Conservation (phyloP, 1,140 invertebrate species). For the Ceratoteleas bidentatus region DNA sequence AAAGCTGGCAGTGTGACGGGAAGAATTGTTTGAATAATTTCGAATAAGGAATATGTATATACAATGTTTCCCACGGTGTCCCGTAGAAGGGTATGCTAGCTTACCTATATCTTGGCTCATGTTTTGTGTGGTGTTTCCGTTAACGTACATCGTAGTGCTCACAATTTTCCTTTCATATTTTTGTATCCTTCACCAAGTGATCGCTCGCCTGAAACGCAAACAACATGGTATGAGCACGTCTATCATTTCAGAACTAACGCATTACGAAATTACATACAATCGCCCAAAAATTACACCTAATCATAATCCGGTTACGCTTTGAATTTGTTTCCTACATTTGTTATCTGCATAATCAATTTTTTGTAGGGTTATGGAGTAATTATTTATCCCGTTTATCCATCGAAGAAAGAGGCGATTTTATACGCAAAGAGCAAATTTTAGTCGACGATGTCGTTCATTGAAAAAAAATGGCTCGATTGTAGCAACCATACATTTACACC, state of each 20-base stretch:
- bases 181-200: conserved; percentile 55
- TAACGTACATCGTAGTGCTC: conserved; percentile 77
- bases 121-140: conserved; percentile 74
- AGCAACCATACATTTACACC: no score
- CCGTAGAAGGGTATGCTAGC: conserved; percentile 41
- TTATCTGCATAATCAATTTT: no score
- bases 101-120: conserved; percentile 78
- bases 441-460: no score
- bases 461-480: no score
- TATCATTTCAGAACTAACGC: conserved; percentile 47
- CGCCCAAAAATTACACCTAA: conserved; percentile 16
- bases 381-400: no score
- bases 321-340: no score
- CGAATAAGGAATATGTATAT: conserved; percentile 42
- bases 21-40: conserved; percentile 41
- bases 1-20: conserved; percentile 3
- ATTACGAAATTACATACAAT: conserved; percentile 38
- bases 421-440: no score
- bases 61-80: conserved; percentile 50
- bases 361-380: no score
- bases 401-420: no score
- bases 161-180: conserved; percentile 76
- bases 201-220: conserved; percentile 64
- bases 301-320: conserved; percentile 14
- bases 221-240: conserved; percentile 29